Conservation (phyloP, 2,888 invertebrate genomes). For the Erannis defoliaria region DNA sequence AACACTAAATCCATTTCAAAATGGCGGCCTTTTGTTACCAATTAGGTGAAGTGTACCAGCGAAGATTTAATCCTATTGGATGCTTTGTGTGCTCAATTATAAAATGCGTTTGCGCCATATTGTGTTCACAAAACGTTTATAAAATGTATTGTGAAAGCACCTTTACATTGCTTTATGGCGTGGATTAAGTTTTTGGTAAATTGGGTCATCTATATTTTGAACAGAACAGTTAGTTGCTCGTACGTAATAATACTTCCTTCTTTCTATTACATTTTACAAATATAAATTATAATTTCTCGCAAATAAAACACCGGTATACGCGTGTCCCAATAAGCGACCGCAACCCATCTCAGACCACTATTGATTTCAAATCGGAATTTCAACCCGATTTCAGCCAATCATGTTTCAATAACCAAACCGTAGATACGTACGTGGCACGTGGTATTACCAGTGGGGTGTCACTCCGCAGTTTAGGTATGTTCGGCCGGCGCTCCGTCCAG, state of each 20-base stretch:
- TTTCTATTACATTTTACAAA: too few species aligned
- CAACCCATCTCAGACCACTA: too few species aligned
- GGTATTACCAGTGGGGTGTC: too few species aligned
- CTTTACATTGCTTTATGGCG: conserved; percentile 37
- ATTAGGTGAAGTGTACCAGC: conserved; percentile 69
- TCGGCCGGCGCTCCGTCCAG: too few species aligned
- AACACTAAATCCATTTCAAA: conserved; percentile 60
- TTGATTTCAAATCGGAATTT: too few species aligned
- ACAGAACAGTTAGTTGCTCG: not conserved
- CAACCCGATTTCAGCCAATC: too few species aligned
- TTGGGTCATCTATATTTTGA: conserved; percentile 40
- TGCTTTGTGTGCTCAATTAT: conserved; percentile 58
- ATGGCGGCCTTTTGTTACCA: conserved; percentile 69
- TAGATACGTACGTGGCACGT: too few species aligned
- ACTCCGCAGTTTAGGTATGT: too few species aligned
- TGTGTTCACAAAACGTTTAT: conserved; percentile 55
- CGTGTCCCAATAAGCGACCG: too few species aligned
- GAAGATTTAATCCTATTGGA: conserved; percentile 68
- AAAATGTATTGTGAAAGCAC: conserved; percentile 48
- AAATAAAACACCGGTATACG: too few species aligned
- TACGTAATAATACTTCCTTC: not conserved
- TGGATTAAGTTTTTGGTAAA: conserved; percentile 35
- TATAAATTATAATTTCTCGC: too few species aligned
- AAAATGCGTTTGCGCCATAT: conserved; percentile 57
- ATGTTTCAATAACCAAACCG: too few species aligned